Conservation (phyloP, 2,113 vertebrate species). For the Dicaeum eximium region DNA sequence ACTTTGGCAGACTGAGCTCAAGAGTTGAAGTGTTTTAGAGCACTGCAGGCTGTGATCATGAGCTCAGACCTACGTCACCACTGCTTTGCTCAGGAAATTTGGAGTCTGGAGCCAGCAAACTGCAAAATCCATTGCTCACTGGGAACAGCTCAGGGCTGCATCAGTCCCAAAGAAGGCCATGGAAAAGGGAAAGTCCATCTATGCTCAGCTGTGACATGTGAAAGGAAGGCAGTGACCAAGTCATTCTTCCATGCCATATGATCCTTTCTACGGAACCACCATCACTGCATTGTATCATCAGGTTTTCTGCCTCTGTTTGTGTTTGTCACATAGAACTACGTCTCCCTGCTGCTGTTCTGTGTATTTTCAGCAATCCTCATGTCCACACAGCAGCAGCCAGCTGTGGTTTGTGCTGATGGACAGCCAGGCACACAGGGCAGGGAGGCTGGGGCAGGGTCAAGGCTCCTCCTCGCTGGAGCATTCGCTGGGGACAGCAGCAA, state of each 20-base stretch:
- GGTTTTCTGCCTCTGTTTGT: neutral
- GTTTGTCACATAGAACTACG: neutral
- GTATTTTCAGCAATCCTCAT: neutral
- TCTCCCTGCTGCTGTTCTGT: neutral
- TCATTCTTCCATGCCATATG: neutral
- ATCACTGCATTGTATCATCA: neutral
- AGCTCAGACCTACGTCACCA: neutral
- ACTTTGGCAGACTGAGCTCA: neutral
- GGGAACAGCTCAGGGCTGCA: neutral
- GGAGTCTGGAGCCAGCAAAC: neutral
- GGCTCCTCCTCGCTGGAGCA: neutral
- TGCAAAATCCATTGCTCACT: neutral
- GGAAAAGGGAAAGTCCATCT: neutral
- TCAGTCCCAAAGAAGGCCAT: neutral
- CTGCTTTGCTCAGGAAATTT: neutral
- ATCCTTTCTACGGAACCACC: neutral
- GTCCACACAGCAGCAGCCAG: neutral
- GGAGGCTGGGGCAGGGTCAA: neutral
- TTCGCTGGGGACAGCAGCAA: neutral
- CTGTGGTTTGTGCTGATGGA: neutral
- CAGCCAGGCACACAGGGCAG: neutral
- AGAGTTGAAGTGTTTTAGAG: neutral
- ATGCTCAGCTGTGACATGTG: neutral
- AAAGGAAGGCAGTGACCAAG: neutral
- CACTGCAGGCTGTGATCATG: neutral